A percentile compares a stretch with the other conserved stretches of the same genome.
Conservation (phyloP, 2,888 invertebrate species). For the Oscheius sp. region DNA sequence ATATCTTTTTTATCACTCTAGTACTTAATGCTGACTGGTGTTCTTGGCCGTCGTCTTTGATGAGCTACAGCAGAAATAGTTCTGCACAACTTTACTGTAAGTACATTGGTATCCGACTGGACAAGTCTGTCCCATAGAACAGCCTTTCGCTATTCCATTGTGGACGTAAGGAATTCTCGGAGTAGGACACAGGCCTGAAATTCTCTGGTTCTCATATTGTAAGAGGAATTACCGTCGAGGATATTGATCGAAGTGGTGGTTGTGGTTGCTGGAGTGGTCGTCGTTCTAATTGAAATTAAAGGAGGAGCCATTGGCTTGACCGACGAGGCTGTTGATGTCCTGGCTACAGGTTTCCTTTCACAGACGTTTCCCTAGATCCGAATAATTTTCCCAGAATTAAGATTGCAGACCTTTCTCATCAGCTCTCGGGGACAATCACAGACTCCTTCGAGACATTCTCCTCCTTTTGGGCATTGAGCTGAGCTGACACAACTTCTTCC, state of each 20-base stretch:
- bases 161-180: constrained; percentile 47
- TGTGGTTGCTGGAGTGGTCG: constrained; percentile 38
- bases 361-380: constrained; percentile 41
- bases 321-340: background rate
- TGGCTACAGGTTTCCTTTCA: constrained; percentile 37
- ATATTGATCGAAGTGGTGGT: constrained; percentile 15
- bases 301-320: constrained; percentile 4
- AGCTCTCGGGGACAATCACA: constrained; percentile 53
- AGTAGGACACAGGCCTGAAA: constrained; percentile 48
- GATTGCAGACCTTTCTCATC: constrained; percentile 37
- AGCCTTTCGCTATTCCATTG: constrained; percentile 50
- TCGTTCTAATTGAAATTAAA: constrained; percentile 41
- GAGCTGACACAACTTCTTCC: constrained; percentile 55
- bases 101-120: constrained; percentile 57
- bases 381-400: too few relatives aligned
- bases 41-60: constrained; percentile 22
- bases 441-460: constrained; percentile 53
- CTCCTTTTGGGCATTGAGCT: constrained; percentile 51
- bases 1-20: background rate
- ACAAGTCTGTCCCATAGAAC: constrained; percentile 57
- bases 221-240: constrained; percentile 15
- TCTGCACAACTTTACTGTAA: constrained; percentile 53
- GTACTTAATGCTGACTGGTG: background rate
- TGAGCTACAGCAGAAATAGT: constrained; percentile 59
- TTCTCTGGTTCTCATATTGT: background rate